Percentiles rank a stretch among this genome's conserved stretches.
These are phyloP conservation scores for Eupsittula cactorum DNA, from an alignment of 2,113 vertebrate species.

Conservation along the genomic window DNA sequence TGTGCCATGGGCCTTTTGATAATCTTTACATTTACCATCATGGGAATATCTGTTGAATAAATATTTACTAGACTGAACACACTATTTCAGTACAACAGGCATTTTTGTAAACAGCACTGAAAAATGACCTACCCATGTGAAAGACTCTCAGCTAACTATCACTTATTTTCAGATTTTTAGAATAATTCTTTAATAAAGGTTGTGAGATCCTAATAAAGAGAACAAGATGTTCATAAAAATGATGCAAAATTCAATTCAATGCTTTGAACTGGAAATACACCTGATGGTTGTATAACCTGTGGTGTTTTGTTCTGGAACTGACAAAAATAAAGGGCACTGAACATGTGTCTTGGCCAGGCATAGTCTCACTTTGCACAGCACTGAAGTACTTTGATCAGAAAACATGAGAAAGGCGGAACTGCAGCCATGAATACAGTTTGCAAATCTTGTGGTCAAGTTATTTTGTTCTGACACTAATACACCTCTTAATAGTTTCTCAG, in stretches of 20 bases:
- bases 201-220: background rate
- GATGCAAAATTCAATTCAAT: background rate
- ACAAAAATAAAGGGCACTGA: background rate
- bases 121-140: background rate
- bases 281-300: background rate
- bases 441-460: background rate
- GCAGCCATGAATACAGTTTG: background rate
- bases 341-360: background rate
- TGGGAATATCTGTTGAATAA: constrained; percentile 66
- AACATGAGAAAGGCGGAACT: background rate
- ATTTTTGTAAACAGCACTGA: constrained; percentile 25
- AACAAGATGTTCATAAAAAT: background rate
- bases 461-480: background rate
- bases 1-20: constrained; percentile 57
- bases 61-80: constrained; percentile 47
- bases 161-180: constrained; percentile 15
- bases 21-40: constrained; percentile 61
- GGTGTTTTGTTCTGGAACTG: background rate
- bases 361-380: background rate
- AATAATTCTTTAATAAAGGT: background rate
- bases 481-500: background rate
- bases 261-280: constrained; percentile 12
- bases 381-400: background rate
- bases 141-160: background rate
- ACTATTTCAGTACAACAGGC: background rate